A percentile compares a stretch with the other conserved stretches of the same genome.
Evolutionary conservation across 2,797 vertebrate species (phyloP).

Genomic region (Catharus ustulatus): DNA sequence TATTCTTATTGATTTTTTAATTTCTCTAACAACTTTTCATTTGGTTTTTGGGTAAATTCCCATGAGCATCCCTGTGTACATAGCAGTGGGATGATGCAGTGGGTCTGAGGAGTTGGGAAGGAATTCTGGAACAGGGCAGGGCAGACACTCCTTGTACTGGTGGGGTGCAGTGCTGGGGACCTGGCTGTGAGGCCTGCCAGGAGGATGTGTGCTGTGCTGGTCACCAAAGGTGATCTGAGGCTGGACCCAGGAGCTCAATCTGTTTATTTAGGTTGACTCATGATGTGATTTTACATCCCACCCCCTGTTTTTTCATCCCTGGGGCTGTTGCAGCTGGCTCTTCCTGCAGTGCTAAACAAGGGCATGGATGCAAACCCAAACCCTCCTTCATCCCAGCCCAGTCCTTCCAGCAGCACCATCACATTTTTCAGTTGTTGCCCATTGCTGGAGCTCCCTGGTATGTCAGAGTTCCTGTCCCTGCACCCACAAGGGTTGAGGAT

Average conservation of each 20-base stretch:
- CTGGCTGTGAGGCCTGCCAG: neutral
- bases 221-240: neutral
- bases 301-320: neutral
- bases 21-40: neutral
- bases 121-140: neutral
- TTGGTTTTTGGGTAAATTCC: neutral
- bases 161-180: neutral
- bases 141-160: neutral
- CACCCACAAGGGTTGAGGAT: neutral
- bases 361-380: accelerated
- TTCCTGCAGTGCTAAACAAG: neutral
- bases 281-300: neutral
- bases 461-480: neutral
- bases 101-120: neutral
- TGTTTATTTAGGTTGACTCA: neutral
- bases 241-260: neutral
- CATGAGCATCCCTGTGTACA: accelerated
- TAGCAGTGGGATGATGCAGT: neutral
- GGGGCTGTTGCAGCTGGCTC: neutral
- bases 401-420: neutral
- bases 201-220: neutral
- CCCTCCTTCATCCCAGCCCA: neutral
- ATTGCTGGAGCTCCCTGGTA: neutral
- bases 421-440: neutral
- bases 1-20: neutral